Base-by-base conservation (phyloP, 2,797 vertebrate species). In the Pangasius larnaudii region DNA sequence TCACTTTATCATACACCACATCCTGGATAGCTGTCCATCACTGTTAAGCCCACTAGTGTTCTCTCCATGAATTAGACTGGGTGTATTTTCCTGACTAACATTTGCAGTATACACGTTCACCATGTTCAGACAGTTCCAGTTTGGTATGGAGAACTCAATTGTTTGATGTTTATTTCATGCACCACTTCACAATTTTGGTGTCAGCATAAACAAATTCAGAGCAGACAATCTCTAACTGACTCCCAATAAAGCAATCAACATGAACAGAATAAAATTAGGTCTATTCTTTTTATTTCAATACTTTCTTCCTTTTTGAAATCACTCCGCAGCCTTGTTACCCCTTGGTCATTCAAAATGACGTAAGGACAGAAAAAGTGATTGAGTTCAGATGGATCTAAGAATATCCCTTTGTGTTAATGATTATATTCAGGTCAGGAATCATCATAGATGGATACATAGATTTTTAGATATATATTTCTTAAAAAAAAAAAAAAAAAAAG, bases 201-300 rank as follows among this genome's bases (percentile, higher is more conserved):
- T 87, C 77, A 58, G 33, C 51, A 59, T 65, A 71, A 87, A 87
- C 51, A 81, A 71, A 87, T 87, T 42, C 77, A 65, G 85, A 77
- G 51, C n/a, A 0, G n/a, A 33, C 56, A 13, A 13, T 59, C 56
- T 61, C 13, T 0, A 1, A 61, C 49, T 79, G 51, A 18, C 16
- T 56, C 46, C 49, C 13, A 56, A 30, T 81, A 18, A 67, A 67
- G 27, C 33, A 87, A 51, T 46, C 2, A 16, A 42, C 71, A 84
- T 14, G 7, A 63, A 65, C 33, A 36, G 71, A 88, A 88, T 65
- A 53, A 72, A 42, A 65, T 88, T 67, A 84, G 24, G 71, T 71
- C 46, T 13, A 16, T 56, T 33, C 51, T 56, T 56, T 36, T 39
- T 39, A 33, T 27, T 59, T 80, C 5, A 53, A 19, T 78, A 3